Conservation (phyloP, 2,797 vertebrate species). For the Lophius americanus region DNA sequence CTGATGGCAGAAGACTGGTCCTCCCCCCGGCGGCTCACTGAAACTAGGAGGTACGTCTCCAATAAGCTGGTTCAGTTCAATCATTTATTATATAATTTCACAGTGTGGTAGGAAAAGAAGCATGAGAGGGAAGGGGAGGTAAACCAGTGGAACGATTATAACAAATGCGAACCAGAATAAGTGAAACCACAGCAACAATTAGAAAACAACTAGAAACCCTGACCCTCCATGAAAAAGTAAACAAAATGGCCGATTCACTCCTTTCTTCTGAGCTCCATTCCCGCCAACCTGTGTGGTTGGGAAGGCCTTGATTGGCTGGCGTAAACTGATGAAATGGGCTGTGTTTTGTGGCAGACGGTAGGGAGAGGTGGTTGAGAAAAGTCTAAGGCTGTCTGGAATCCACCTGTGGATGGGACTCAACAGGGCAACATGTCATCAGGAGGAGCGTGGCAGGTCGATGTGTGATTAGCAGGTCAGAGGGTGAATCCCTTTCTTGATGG, state of each 20-base stretch:
- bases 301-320: slow-evolving; percentile 71
- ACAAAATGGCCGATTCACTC: slow-evolving; percentile 73
- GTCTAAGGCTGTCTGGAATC: slow-evolving; percentile 77
- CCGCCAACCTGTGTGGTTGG: slow-evolving; percentile 60
- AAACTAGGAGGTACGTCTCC: slow-evolving; percentile 65
- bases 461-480: slow-evolving; percentile 75
- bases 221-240: slow-evolving; percentile 72
- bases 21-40: slow-evolving; percentile 66
- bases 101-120: slow-evolving; percentile 82
- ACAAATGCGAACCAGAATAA: slow-evolving; percentile 63
- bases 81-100: slow-evolving; percentile 82
- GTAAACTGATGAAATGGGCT: slow-evolving; percentile 67
- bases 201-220: slow-evolving; percentile 77
- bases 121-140: slow-evolving; percentile 54
- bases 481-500: slow-evolving; percentile 44
- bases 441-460: slow-evolving; percentile 62
- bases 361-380: slow-evolving; percentile 52
- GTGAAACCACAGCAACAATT: slow-evolving; percentile 77
- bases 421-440: slow-evolving; percentile 63
- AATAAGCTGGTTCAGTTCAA: slow-evolving; percentile 71
- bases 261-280: slow-evolving; percentile 72
- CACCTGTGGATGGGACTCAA: slow-evolving; percentile 66
- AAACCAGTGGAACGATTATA: slow-evolving; percentile 53
- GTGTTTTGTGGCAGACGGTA: slow-evolving; percentile 57
- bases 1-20: slow-evolving; percentile 54